phyloP scores from a whole-genome alignment of 92 coral and sea anemone species.

The Pocillopora meandrina region DNA sequence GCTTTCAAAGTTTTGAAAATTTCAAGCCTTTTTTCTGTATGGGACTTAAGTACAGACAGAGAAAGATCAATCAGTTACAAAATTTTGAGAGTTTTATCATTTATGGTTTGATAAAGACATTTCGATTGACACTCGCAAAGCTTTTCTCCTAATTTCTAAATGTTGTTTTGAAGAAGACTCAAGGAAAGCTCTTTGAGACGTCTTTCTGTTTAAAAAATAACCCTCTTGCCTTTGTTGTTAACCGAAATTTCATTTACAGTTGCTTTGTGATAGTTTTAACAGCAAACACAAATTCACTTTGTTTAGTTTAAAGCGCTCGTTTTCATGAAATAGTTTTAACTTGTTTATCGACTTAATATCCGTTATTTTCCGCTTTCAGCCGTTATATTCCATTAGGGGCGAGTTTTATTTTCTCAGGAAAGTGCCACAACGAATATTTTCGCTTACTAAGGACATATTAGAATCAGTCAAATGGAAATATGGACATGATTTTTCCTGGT shows the following conservation, averaged over 20 bases:
- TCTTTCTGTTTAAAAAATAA: neutral
- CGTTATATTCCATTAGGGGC: constrained; percentile 18
- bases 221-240: neutral
- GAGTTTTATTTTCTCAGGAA: neutral
- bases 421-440: neutral
- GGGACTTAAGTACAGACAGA: no score
- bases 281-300: neutral
- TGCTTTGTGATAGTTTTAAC: neutral
- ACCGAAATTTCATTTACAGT: constrained; percentile 1
- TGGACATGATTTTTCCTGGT: neutral
- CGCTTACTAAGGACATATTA: neutral
- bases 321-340: constrained; percentile 4
- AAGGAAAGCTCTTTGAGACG: constrained; percentile 1
- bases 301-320: constrained; percentile 1
- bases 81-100: no score
- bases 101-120: neutral
- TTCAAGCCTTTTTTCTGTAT: no score
- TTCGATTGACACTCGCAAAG: neutral
- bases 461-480: neutral
- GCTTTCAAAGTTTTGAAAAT: neutral
- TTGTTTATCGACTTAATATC: constrained; percentile 32
- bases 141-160: neutral
- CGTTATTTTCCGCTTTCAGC: neutral
- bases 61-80: no score
- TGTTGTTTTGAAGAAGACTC: neutral